Evolutionary conservation across 2,888 invertebrate genomes (phyloP), one percentile per base, ranked within the genome.

Genomic region (Tenodera sinensis): DNA sequence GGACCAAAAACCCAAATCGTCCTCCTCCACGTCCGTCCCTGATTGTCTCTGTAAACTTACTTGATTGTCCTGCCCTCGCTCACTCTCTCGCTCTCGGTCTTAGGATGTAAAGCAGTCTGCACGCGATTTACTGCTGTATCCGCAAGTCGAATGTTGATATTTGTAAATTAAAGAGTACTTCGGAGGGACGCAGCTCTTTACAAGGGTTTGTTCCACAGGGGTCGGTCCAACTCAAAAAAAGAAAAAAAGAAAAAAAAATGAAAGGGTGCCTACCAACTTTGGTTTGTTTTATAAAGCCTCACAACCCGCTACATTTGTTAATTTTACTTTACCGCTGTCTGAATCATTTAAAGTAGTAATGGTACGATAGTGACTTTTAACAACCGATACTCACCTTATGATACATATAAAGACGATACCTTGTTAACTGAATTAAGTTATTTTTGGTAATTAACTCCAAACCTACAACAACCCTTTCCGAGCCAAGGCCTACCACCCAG

Each of bases 1-100:
- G 54, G 34, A 83, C 87, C 87, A 83, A 87, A 82, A 83, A 87
- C 87, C 54, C 87, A 82, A 87, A 82, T 87, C 82, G 30, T 84
- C 34, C n/a, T 84, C 85, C 27, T 54, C 47, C 42, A 34, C 87
- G 34, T 83, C 85, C 85, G 47, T 47, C 85, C 85, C 30, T 47
- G 30, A 71, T 28, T 81, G 28, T 81, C 86, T 28, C 25, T 28
- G 81, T 87, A 83, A 82, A 83, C 87, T 83, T 87, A 34, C 87
- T 87, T 82, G 82, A 83, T 83, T 87, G 34, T 71, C 34, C 30
- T 34, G 82, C 28, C 54, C 87, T 83, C 54, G 54, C 54, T 71
- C 54, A 3, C 20, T n/a, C n/a, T n/a, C n/a, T n/a, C n/a, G 34
- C 54, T 14, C 54, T 71, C 54, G 54, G 54, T 71, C 54, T 71